Conservation (phyloP, 2,888 invertebrate species). For the Epirrita christyi region DNA sequence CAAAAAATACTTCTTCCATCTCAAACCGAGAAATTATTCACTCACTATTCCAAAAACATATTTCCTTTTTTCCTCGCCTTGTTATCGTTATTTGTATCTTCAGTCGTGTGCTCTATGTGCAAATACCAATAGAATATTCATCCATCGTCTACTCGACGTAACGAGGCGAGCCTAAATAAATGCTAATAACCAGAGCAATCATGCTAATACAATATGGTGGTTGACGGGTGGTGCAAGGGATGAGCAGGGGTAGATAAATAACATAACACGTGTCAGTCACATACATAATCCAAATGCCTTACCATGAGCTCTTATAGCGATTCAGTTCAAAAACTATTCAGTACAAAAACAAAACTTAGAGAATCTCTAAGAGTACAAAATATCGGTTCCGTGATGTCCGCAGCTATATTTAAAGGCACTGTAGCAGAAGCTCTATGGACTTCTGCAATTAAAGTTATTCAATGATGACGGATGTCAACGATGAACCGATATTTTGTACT, state of each 20-base stretch:
- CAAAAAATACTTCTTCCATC: constrained; percentile 20
- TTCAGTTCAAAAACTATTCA: too few species aligned
- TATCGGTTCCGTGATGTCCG: too few species aligned
- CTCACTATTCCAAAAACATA: constrained; percentile 16
- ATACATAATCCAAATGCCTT: too few species aligned
- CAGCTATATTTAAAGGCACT: too few species aligned
- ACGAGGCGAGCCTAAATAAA: constrained; percentile 73
- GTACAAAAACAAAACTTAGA: too few species aligned
- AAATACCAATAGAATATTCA: constrained; percentile 70
- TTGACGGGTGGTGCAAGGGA: constrained; percentile 48
- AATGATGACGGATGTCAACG: too few species aligned
- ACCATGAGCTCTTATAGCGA: too few species aligned
- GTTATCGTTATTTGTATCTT: constrained; percentile 45
- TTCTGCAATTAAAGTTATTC: too few species aligned
- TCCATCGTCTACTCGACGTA: constrained; percentile 54
- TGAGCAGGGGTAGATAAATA: constrained; percentile 16
- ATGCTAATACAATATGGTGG: constrained; percentile 71
- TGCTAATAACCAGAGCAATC: constrained; percentile 75
- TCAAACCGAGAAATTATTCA: constrained; percentile 16
- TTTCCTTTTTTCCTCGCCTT: constrained; percentile 24
- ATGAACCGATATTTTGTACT: too few species aligned
- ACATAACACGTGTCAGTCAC: too few species aligned
- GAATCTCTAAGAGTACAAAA: too few species aligned
- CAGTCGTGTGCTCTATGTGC: constrained; percentile 47
- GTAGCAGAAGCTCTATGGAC: too few species aligned